A percentile compares a stretch with the other conserved stretches of the same genome.
Evolutionary conservation across 2,113 vertebrate species (phyloP).

Genomic region (Atractosteus spatula): DNA sequence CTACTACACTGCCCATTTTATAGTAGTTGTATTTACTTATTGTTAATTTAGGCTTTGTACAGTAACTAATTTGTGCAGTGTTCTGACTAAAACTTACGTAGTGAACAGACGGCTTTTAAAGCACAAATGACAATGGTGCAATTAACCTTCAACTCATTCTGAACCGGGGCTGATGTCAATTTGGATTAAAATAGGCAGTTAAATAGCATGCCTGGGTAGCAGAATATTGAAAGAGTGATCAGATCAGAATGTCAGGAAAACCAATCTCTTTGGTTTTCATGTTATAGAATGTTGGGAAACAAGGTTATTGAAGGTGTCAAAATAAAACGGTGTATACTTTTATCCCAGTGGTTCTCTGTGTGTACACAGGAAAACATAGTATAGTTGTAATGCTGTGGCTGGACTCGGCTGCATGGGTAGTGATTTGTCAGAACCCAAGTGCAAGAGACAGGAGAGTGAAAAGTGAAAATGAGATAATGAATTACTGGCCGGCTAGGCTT

Average conservation of each 20-base stretch:
- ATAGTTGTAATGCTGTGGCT: not conserved
- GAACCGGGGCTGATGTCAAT: conserved; percentile 51
- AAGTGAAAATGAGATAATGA: not conserved
- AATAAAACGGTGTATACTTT: not conserved
- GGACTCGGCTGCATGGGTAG: not conserved
- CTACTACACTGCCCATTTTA: no score
- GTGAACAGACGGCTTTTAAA: conserved; percentile 29
- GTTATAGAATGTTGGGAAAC: conserved; percentile 32
- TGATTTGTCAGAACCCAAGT: no score
- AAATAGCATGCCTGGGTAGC: conserved; percentile 3
- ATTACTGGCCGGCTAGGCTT: no score
- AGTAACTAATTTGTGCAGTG: no score
- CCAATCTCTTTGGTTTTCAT: conserved; percentile 25
- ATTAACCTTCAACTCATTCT: conserved; percentile 61
- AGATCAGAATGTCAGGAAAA: conserved; percentile 7
- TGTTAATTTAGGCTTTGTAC: no score
- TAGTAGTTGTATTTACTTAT: no score
- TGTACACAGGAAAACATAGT: not conserved
- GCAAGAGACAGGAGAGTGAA: not conserved
- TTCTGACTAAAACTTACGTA: not conserved
- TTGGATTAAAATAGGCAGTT: conserved; percentile 47
- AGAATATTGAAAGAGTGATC: conserved; percentile 1
- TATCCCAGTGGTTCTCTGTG: no score
- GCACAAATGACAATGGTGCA: conserved; percentile 52
- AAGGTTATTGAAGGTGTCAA: conserved; percentile 23